Evolutionary conservation across 2,888 invertebrate species (phyloP).

Genomic region (Amphiduros pacificus): DNA sequence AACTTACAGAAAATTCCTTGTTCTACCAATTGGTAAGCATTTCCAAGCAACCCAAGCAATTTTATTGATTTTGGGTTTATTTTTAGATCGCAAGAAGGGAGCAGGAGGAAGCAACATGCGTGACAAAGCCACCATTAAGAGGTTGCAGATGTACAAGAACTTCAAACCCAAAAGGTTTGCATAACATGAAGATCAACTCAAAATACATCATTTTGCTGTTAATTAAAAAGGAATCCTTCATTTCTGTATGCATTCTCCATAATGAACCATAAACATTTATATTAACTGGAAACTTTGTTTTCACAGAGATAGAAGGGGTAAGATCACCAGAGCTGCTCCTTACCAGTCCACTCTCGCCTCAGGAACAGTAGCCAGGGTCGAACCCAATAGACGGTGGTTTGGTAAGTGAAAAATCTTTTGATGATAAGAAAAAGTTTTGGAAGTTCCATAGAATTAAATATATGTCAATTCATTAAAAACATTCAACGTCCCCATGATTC

Average conservation of each 20-base stretch:
- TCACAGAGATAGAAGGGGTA: conserved; percentile 72
- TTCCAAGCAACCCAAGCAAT: neutral
- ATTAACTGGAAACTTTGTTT: neutral
- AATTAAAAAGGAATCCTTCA: too few species aligned
- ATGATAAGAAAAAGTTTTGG: too few species aligned
- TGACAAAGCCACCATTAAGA: conserved; percentile 90
- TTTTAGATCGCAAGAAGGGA: conserved; percentile 67
- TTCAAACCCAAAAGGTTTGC: conserved; percentile 84
- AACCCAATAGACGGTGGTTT: conserved; percentile 98
- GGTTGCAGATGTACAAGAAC: conserved; percentile 97
- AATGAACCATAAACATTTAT: too few species aligned
- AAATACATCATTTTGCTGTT: too few species aligned
- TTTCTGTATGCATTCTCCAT: too few species aligned
- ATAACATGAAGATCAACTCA: too few species aligned
- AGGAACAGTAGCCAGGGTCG: conserved; percentile 90
- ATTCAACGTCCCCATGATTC: neutral
- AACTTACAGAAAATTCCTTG: neutral
- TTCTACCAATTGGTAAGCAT: neutral
- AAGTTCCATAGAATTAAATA: neutral
- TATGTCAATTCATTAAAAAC: neutral
- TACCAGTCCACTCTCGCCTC: conserved; percentile 88
- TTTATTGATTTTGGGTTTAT: conserved; percentile 5
- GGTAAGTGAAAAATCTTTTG: conserved; percentile 68
- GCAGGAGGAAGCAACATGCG: conserved; percentile 70
- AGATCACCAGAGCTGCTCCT: conserved; percentile 91